These are phyloP conservation scores for Poeciliopsis paucimaculata DNA, from an alignment of 2,797 vertebrate genomes.

Conservation along the genomic window DNA sequence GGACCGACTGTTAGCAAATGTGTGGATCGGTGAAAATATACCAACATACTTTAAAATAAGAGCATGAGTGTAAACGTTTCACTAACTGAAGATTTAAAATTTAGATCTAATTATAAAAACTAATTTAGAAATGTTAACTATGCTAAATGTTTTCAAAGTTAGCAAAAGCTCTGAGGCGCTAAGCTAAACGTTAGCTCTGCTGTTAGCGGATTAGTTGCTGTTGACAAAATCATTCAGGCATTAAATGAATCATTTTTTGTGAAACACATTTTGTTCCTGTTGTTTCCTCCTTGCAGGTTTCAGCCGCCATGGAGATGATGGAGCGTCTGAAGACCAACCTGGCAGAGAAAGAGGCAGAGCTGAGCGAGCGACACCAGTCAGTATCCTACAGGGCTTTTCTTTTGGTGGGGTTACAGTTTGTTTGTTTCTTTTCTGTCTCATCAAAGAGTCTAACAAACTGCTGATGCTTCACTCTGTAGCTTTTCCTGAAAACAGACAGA, in stretches of 20 bases:
- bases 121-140: no score
- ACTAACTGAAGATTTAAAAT: no score
- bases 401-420: neutral
- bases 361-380: conserved; percentile 62
- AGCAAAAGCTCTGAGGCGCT: no score
- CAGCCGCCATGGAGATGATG: conserved; percentile 65
- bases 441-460: neutral
- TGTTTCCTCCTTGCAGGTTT: conserved; percentile 24
- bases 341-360: conserved; percentile 59
- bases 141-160: no score
- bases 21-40: no score
- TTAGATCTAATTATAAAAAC: no score
- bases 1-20: no score
- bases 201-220: no score
- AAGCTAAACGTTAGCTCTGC: no score
- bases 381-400: conserved; percentile 11
- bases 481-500: neutral
- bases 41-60: no score
- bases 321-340: conserved; percentile 51
- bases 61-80: no score
- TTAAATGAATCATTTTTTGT: neutral
- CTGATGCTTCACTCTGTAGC: neutral
- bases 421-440: neutral
- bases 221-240: neutral
- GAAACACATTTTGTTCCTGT: neutral